These are phyloP conservation scores for Drosophila flavopinicola DNA, from an alignment of 2,888 invertebrate species.

Conservation along the genomic window DNA sequence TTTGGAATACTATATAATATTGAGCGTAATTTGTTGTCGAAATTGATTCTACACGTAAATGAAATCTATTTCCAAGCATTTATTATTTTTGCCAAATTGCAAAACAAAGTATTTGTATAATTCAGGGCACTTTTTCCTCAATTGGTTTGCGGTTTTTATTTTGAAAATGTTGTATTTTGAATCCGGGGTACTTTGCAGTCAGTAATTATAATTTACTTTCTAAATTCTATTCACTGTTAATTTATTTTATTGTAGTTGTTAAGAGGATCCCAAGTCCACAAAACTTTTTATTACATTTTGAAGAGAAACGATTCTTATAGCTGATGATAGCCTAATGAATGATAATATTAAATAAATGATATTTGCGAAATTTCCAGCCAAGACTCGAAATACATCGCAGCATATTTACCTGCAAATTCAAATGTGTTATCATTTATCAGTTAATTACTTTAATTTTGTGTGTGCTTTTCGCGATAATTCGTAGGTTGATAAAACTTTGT, in stretches of 20 bases:
- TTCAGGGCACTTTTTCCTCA: too few relatives aligned
- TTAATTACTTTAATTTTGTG: conserved; percentile 43
- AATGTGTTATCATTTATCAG: conserved; percentile 43
- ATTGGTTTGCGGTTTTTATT: too few relatives aligned
- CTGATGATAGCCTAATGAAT: conserved; percentile 18
- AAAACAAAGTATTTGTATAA: too few relatives aligned
- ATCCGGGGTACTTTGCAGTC: too few relatives aligned
- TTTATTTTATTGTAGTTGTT: not conserved
- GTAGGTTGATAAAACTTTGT: conserved; percentile 47
- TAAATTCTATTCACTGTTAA: not conserved
- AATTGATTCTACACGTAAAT: too few relatives aligned
- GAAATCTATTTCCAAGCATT: too few relatives aligned
- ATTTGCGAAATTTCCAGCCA: not conserved
- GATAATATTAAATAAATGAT: conserved; percentile 1
- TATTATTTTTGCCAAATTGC: too few relatives aligned
- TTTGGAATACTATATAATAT: too few relatives aligned
- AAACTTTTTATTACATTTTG: too few relatives aligned
- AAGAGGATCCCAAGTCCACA: not conserved
- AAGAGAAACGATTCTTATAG: not conserved
- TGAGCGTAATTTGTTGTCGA: too few relatives aligned
- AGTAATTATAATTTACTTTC: not conserved
- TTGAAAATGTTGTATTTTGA: too few relatives aligned
- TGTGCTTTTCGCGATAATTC: conserved; percentile 35
- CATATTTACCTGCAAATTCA: not conserved
- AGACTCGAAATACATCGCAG: not conserved